These are phyloP conservation scores for Leptestheria dahalacensis DNA, from an alignment of 1,140 invertebrate species.

Conservation along the genomic window DNA sequence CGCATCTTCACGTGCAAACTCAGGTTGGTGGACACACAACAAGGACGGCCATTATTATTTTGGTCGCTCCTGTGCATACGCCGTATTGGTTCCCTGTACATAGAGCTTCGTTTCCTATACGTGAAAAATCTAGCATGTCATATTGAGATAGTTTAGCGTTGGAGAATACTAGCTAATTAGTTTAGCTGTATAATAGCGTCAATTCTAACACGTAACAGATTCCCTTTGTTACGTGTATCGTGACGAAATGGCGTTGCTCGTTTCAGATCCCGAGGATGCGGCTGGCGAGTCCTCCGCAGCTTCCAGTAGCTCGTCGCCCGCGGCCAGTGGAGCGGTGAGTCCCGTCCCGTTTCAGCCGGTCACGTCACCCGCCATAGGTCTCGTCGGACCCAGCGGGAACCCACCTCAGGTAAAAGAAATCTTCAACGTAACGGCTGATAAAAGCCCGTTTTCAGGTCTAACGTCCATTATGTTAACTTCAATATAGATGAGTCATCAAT, in stretches of 20 bases:
- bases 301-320: background rate
- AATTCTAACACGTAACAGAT: no score
- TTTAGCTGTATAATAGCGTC: background rate
- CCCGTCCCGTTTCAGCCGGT: constrained; percentile 5
- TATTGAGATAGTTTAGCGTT: background rate
- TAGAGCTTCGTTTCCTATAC: no score
- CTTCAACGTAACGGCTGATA: no score
- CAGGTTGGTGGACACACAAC: background rate
- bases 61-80: background rate
- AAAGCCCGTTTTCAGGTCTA: no score
- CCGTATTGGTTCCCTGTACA: no score
- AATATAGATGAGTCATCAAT: constrained; percentile 40
- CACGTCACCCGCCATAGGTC: constrained; percentile 3
- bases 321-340: background rate
- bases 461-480: no score
- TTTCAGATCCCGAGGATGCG: background rate
- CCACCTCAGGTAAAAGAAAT: no score
- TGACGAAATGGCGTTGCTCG: no score
- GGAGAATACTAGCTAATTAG: background rate
- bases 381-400: background rate
- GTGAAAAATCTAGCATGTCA: background rate
- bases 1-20: constrained; percentile 9
- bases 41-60: background rate
- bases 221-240: no score
- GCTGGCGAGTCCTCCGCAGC: background rate